Evolutionary conservation across 1,140 invertebrate species (phyloP), one percentile per base, ranked within the genome.

Genomic region (Adoxophyes honmai): DNA sequence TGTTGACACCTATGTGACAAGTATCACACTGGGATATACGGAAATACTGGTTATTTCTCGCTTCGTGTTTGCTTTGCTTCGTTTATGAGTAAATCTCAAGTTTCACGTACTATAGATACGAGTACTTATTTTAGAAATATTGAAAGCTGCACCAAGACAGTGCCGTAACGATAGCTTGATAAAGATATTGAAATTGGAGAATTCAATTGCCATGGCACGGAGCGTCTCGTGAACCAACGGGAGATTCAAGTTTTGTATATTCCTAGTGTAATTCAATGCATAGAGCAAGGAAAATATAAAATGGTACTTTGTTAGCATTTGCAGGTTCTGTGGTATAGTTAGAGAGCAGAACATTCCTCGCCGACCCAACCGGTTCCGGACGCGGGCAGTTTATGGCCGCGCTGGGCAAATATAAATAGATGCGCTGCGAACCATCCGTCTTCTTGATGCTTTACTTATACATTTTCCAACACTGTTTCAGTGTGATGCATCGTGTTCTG

Each of bases 391-490:
- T 87, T 87, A 85, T 77, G 80, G 80, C 68, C 73, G 68, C 36
- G 21, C 42, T 28, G 73, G 76, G 76, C 81, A 82, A 81, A 84
- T 85, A 87, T 85, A 87, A 84, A 85, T 85, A 85, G 82, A 84
- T 72, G 73, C 72, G 64, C 72, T 73, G 76, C 76, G 74, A 73
- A 82, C 62, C 78, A 81, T 79, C 75, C 76, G 78, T 82, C 83
- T 81, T 75, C 66, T 67, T 73, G 69, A 69, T 78, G 71, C 73
- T 81, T 73, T 72, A 75, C 64, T 78, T 79, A 75, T 76, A n/a
- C n/a, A n/a, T n/a, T n/a, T n/a, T n/a, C n/a, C n/a, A 75, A 75
- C 59, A 52, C 51, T 57, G 55, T 57, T 56, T 34, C 33, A 11
- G 13, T 13, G 16, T 57, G 34, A 55, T 28, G 6, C 21, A 28